Conservation (phyloP, 2,113 vertebrate genomes). For the Cyprichromis sp. region DNA sequence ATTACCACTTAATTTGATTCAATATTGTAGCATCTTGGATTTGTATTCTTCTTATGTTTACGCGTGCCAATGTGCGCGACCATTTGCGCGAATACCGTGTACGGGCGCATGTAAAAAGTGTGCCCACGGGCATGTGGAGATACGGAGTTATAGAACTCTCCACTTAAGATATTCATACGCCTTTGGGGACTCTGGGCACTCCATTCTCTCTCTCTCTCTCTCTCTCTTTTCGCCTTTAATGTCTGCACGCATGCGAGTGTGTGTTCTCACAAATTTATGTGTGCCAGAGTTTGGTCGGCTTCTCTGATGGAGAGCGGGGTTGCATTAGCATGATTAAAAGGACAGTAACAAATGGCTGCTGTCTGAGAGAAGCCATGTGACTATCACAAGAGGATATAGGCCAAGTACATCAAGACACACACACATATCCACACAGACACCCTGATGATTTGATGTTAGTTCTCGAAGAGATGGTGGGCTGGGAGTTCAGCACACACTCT, state of each 20-base stretch:
- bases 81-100: not conserved
- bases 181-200: constrained; percentile 22
- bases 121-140: constrained; percentile 11
- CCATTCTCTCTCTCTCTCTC: not conserved
- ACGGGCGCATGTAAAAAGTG: not conserved
- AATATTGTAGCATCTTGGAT: constrained; percentile 44
- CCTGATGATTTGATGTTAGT: not conserved
- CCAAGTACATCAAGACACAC: constrained; percentile 12
- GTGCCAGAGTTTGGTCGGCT: not conserved
- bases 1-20: constrained; percentile 66
- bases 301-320: not conserved
- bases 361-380: constrained; percentile 59
- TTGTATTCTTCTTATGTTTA: not conserved
- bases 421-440: not conserved
- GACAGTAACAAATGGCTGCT: constrained; percentile 67
- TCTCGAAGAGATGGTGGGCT: not conserved
- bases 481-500: not conserved
- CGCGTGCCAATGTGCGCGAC: not conserved
- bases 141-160: constrained; percentile 28
- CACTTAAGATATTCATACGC: constrained; percentile 44
- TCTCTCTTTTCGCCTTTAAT: constrained; percentile 10
- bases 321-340: constrained; percentile 72
- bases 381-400: constrained; percentile 49
- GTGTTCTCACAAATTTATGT: not conserved
- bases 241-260: not conserved